Conservation (phyloP, 2,888 invertebrate genomes). For the Sinelater perroti region DNA sequence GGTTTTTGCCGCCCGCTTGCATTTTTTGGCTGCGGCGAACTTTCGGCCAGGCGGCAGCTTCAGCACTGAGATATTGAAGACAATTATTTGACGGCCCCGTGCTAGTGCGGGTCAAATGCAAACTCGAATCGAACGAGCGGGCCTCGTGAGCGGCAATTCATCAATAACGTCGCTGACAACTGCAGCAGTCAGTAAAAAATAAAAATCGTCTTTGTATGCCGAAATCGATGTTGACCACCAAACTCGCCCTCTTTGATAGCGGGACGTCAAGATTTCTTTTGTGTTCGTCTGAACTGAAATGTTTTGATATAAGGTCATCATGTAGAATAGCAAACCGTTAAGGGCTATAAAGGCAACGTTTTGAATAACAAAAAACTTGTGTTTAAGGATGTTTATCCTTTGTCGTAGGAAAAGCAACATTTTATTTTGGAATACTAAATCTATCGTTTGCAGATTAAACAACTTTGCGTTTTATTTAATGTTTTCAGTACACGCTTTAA, state of each 20-base stretch:
- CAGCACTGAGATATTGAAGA: background rate
- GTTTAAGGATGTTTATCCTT: too few species aligned
- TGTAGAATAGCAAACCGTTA: background rate
- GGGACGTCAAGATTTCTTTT: constrained; percentile 8
- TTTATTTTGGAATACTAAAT: too few species aligned
- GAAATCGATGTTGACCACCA: constrained; percentile 14
- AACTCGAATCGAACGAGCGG: constrained; percentile 19
- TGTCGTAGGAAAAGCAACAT: too few species aligned
- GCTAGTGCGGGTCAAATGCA: constrained; percentile 10
- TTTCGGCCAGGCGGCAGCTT: background rate
- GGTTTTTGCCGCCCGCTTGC: constrained; percentile 20
- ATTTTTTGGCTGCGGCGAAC: too few species aligned
- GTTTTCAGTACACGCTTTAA: too few species aligned
- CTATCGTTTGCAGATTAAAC: too few species aligned
- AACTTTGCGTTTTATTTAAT: too few species aligned
- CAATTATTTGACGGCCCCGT: background rate
- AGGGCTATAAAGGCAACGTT: too few species aligned
- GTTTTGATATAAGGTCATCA: constrained; percentile 3
- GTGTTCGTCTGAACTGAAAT: constrained; percentile 1
- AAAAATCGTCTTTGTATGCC: too few species aligned
- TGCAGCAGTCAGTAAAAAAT: background rate
- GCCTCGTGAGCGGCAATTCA: constrained; percentile 19
- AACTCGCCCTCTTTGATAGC: constrained; percentile 13
- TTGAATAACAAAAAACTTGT: too few species aligned
- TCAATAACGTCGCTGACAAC: constrained; percentile 22